Evolutionary conservation across 2,113 vertebrate species (phyloP), one percentile per base, ranked within the genome.

Genomic region (Romanogobio albipinnatus): DNA sequence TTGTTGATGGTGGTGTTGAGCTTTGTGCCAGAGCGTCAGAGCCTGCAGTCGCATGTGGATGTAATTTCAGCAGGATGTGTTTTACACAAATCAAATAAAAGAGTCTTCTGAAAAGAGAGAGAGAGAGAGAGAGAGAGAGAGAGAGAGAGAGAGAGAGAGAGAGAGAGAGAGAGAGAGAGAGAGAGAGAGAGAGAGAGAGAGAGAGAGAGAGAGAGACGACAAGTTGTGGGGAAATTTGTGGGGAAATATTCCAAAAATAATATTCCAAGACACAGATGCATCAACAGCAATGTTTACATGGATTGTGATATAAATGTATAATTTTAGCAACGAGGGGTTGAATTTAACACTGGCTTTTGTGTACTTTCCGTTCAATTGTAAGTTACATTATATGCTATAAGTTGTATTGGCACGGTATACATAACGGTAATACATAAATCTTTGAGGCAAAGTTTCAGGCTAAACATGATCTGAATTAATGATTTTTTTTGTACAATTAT

Each of bases 61-160:
- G 92, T 91, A 90, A 93, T 94, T 95, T 94, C 87, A 92, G 88
- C 90, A 86, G 89, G 88, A 90, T 87, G 77, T 86, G 88, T 89
- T 90, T 87, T 84, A 89, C 90, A 82, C 92, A 94, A 94, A 93
- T 92, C 91, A 92, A 93, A 94, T 92, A 92, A 92, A 92, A 92
- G 87, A 91, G 90, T 92, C 81, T 70, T 29, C 29, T 29, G 29
- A 29, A 29, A 29, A 29, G 29, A 29, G 29, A 29, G 29, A 29
- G 29, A 29, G 29, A 1, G 29, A 29, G 29, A 29, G 29, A 29
- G 29, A 29, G 33, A 68, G 29, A 39, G 66, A 68, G 92, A 92
- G 89, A 88, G 89, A 91, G 90, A 91, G 29, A 66, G 92, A 92
- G 89, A 88, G 89, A 91, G 90, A 91, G 39, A 39, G 39, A 39